A percentile compares a stretch with the other conserved stretches of the same genome.
phyloP scores from a whole-genome alignment of 2,113 vertebrate genomes.

The Synodontis membranacea region DNA sequence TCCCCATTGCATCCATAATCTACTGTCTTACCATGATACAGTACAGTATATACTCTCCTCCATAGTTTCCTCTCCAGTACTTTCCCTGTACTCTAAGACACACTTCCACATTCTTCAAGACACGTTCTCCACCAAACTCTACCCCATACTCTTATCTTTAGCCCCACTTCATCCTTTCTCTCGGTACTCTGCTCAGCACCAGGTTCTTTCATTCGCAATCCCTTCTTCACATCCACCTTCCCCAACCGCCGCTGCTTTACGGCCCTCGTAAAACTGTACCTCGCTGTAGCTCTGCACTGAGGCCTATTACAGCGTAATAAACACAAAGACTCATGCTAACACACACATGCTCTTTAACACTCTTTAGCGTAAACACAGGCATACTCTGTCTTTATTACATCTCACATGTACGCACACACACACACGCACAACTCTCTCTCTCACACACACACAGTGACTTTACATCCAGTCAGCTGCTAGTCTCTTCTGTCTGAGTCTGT shows the following conservation, averaged over 20 bases:
- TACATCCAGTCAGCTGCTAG: conserved; percentile 2
- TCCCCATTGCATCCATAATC: background rate
- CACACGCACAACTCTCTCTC: conserved; percentile 21
- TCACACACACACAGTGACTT: conserved; percentile 9
- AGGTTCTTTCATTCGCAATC: background rate
- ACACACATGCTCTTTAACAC: conserved; percentile 44
- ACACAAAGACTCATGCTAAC: conserved; percentile 37
- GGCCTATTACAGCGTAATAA: conserved; percentile 36
- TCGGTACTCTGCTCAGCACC: background rate
- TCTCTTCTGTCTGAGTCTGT: conserved; percentile 5
- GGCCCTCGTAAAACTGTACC: conserved; percentile 26
- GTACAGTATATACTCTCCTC: background rate
- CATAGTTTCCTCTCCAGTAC: background rate
- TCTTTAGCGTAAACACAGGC: conserved; percentile 33
- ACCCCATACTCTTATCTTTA: background rate
- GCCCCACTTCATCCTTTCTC: no score
- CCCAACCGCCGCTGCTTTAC: conserved; percentile 35
- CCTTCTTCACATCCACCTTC: background rate
- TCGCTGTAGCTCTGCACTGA: conserved; percentile 23
- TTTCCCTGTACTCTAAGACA: background rate
- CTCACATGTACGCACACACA: conserved; percentile 3
- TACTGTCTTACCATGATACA: no score
- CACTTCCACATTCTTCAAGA: background rate
- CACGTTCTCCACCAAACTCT: background rate
- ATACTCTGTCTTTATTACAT: conserved; percentile 7